Evolutionary conservation across 2,888 invertebrate genomes (phyloP).

Genomic region (Orchesellides sinensis): DNA sequence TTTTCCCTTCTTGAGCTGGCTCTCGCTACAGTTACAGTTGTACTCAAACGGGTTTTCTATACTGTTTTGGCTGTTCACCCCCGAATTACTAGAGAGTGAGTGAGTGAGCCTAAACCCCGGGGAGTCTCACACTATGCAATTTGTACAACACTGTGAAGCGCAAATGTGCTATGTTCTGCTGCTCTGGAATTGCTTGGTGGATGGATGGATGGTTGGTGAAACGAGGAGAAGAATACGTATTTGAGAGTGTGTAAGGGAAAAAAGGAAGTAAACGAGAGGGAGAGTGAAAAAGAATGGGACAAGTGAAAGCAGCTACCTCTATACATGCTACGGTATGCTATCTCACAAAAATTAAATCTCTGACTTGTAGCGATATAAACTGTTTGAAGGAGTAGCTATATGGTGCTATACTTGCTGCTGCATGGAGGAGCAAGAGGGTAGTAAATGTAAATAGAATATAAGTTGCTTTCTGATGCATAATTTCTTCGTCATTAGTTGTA

Average conservation of each 20-base stretch:
- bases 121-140: slow-evolving; percentile 72
- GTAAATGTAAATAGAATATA: too few relatives aligned
- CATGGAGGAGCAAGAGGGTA: neutral
- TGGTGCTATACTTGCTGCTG: neutral
- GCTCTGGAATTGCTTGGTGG: slow-evolving; percentile 20
- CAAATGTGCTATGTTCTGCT: slow-evolving; percentile 52
- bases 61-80: slow-evolving; percentile 72
- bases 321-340: neutral
- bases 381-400: too few relatives aligned
- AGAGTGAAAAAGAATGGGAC: slow-evolving; percentile 3
- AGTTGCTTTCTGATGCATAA: too few relatives aligned
- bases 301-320: slow-evolving; percentile 1
- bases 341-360: too few relatives aligned
- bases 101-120: slow-evolving; percentile 72
- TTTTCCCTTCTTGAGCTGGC: neutral
- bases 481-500: too few relatives aligned
- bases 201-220: slow-evolving; percentile 2
- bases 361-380: too few relatives aligned
- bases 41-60: slow-evolving; percentile 60
- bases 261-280: neutral
- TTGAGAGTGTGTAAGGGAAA: slow-evolving; percentile 3
- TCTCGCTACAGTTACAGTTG: slow-evolving; percentile 2
- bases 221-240: slow-evolving; percentile 24
- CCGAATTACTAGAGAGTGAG: slow-evolving; percentile 71
- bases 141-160: slow-evolving; percentile 68